Conservation (phyloP, 53 echinoderm and acorn worm species). For the Paracentrotus lividus region DNA sequence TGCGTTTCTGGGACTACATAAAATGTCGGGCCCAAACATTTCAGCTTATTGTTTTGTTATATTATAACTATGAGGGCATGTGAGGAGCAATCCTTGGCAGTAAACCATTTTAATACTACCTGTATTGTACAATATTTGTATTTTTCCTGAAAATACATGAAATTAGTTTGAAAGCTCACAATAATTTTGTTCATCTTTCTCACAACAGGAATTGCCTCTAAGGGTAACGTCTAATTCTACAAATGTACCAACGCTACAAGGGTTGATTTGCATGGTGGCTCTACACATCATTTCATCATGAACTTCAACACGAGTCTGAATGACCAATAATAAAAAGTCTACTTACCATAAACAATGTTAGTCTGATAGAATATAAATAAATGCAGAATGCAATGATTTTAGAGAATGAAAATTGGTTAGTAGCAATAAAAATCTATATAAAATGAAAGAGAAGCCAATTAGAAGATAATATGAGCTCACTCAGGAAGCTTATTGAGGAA, state of each 20-base stretch:
- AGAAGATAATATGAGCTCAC: not conserved
- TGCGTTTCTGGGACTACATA: no score
- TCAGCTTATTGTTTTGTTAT: no score
- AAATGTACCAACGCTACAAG: not conserved
- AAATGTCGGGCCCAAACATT: no score
- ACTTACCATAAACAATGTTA: conserved; percentile 6
- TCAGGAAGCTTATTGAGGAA: not conserved
- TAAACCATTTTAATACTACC: no score
- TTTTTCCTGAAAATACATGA: no score
- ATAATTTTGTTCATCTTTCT: no score
- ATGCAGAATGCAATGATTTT: conserved; percentile 13
- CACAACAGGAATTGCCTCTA: no score
- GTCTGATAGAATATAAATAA: conserved; percentile 25
- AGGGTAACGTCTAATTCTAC: no score
- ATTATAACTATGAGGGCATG: no score
- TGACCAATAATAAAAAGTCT: not conserved
- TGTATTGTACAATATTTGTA: no score
- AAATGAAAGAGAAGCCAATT: not conserved
- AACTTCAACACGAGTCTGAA: not conserved
- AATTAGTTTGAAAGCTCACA: no score
- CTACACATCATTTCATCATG: not conserved
- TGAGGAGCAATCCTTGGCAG: no score
- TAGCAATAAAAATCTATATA: not conserved
- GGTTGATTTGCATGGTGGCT: not conserved
- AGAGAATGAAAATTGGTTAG: not conserved